Evolutionary conservation across 2,888 invertebrate genomes (phyloP).

Genomic region (Brachyptera putata): DNA sequence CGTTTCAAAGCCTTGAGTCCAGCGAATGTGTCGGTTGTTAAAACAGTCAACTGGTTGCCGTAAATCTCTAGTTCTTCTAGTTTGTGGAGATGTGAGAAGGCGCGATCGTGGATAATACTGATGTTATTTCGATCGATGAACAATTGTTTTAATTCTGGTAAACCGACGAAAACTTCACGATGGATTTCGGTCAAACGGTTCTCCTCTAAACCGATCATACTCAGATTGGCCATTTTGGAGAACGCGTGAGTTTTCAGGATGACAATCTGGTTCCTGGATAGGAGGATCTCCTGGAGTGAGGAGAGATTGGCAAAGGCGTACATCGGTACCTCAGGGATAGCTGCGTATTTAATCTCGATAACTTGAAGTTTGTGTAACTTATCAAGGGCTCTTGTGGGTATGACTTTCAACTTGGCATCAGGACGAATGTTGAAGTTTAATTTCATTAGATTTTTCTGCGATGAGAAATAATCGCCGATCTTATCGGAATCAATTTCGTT

Average conservation of each 20-base stretch:
- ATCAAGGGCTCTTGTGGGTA: conserved; percentile 66
- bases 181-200: conserved; percentile 72
- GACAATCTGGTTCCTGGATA: conserved; percentile 67
- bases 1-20: conserved; percentile 69
- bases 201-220: conserved; percentile 61
- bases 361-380: conserved; percentile 62
- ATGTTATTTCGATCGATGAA: conserved; percentile 85
- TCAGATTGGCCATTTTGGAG: conserved; percentile 65
- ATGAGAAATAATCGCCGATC: conserved; percentile 68
- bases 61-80: conserved; percentile 81
- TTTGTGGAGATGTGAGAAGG: conserved; percentile 70
- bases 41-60: conserved; percentile 68
- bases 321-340: conserved; percentile 62
- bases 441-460: conserved; percentile 53
- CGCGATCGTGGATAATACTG: conserved; percentile 71
- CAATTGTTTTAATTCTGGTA: conserved; percentile 67
- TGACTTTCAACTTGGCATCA: conserved; percentile 62
- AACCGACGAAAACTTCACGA: conserved; percentile 64
- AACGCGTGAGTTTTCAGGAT: conserved; percentile 65
- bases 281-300: conserved; percentile 45
- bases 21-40: conserved; percentile 68
- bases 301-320: conserved; percentile 72
- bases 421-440: conserved; percentile 68
- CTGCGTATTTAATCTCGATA: conserved; percentile 68
- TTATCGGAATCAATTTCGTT: conserved; percentile 21